Evolutionary conservation across 2,797 vertebrate genomes (phyloP).

Genomic region (Loriculus beryllinus): DNA sequence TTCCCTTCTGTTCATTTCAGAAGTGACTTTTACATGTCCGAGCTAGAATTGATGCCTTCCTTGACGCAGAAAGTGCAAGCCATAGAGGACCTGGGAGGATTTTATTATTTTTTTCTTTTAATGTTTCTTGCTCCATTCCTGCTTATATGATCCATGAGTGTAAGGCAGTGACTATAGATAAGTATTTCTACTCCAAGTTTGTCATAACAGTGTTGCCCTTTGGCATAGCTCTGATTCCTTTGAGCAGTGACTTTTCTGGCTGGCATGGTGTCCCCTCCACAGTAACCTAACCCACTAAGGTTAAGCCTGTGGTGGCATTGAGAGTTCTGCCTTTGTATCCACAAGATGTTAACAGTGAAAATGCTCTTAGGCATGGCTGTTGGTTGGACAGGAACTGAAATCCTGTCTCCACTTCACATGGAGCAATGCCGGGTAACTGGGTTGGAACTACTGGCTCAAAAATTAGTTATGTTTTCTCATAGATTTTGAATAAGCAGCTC

Average conservation of each 20-base stretch:
- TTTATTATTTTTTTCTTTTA: not conserved
- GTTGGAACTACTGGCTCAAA: not conserved
- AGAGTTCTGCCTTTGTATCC: not conserved
- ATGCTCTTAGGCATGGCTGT: not conserved
- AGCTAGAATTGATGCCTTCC: not conserved
- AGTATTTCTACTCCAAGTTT: not conserved
- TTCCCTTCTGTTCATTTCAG: not conserved
- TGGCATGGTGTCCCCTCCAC: not conserved
- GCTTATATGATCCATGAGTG: accelerated
- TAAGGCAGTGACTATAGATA: not conserved
- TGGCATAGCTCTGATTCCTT: not conserved
- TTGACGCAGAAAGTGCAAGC: not conserved
- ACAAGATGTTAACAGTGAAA: not conserved
- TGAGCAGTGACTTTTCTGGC: not conserved
- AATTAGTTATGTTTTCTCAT: not conserved
- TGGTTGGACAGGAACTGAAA: not conserved
- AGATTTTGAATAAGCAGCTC: not conserved
- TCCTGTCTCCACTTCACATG: not conserved
- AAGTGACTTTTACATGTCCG: not conserved
- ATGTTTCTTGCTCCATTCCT: not conserved
- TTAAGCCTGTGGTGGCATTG: accelerated
- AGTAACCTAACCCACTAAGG: no score
- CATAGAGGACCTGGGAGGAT: not conserved
- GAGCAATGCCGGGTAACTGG: accelerated
- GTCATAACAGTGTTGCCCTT: not conserved